These are phyloP conservation scores for Ladona fulva DNA, from an alignment of 1,140 invertebrate species.

Conservation along the genomic window DNA sequence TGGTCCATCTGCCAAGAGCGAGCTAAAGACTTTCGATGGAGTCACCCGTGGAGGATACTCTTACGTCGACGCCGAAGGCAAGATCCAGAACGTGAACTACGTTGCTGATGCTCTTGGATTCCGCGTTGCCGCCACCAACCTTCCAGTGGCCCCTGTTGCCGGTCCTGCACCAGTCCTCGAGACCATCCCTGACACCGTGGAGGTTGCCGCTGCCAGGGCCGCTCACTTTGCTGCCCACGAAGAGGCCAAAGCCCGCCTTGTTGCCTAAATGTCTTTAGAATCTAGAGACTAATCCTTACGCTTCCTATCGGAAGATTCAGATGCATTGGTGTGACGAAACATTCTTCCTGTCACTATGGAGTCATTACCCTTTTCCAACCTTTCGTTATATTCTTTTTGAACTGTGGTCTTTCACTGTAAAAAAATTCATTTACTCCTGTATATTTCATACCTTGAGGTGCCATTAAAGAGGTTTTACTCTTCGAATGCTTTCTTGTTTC, in stretches of 20 bases:
- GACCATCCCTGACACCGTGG: constrained; percentile 14
- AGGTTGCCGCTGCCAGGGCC: constrained; percentile 15
- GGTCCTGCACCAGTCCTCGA: constrained; percentile 16
- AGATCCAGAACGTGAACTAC: constrained; percentile 36
- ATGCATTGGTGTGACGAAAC: no score
- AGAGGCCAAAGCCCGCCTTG: not conserved
- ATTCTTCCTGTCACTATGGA: no score
- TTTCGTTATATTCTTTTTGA: no score
- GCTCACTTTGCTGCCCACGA: constrained; percentile 18
- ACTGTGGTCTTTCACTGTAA: no score
- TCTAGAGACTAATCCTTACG: no score
- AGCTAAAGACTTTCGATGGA: constrained; percentile 30
- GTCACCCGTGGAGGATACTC: constrained; percentile 34
- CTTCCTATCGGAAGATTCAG: no score
- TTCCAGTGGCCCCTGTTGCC: constrained; percentile 35
- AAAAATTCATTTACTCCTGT: no score
- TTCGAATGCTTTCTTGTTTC: no score
- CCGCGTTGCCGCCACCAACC: constrained; percentile 52
- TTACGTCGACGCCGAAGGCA: constrained; percentile 41
- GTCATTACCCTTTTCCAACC: no score
- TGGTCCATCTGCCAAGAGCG: constrained; percentile 28
- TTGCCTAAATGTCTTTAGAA: no score
- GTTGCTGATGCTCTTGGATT: constrained; percentile 56
- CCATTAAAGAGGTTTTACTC: no score
- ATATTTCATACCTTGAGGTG: no score